phyloP scores from a whole-genome alignment of 2,797 vertebrate species.

The Clamator glandarius region DNA sequence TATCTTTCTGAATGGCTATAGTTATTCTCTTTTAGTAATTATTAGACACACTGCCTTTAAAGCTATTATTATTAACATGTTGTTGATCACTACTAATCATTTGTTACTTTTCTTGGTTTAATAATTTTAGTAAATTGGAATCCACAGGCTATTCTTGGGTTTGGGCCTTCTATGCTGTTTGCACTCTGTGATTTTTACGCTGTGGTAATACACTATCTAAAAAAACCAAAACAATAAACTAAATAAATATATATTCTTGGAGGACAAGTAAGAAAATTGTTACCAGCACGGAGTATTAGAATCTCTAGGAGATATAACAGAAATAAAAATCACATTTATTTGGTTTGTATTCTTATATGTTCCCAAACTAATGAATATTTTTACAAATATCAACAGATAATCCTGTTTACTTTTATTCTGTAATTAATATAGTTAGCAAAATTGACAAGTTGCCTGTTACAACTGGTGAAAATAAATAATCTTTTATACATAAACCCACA shows the following conservation, averaged over 20 bases:
- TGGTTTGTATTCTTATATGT: not conserved
- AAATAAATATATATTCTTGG: rapidly evolving
- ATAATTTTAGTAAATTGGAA: too few relatives aligned
- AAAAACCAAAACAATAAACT: rapidly evolving
- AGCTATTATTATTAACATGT: too few relatives aligned
- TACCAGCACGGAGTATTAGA: not conserved
- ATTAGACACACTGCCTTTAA: too few relatives aligned
- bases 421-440: not conserved
- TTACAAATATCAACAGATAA: not conserved
- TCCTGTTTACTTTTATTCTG: not conserved
- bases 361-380: not conserved
- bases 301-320: not conserved
- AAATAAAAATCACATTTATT: not conserved
- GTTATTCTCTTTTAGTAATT: too few relatives aligned
- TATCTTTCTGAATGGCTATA: too few relatives aligned
- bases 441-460: not conserved
- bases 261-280: not conserved
- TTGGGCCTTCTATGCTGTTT: too few relatives aligned
- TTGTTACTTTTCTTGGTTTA: too few relatives aligned
- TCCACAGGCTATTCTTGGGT: too few relatives aligned
- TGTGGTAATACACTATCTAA: not conserved
- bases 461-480: not conserved
- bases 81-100: too few relatives aligned
- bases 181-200: too few relatives aligned
- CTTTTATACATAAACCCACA: not conserved